These are phyloP conservation scores for Numenius phaeopus DNA, from an alignment of 2,797 vertebrate species.

Conservation along the genomic window DNA sequence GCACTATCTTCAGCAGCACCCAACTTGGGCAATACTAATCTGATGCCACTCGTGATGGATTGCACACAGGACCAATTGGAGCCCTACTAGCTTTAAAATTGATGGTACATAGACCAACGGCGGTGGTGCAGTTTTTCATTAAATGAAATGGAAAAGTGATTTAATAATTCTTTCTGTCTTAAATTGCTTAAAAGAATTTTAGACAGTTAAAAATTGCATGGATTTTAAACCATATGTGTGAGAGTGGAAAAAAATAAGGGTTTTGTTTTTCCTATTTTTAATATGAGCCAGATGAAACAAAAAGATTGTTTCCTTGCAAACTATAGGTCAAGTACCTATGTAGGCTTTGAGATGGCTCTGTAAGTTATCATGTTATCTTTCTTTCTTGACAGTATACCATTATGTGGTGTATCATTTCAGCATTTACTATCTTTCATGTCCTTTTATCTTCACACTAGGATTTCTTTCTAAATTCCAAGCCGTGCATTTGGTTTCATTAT, in stretches of 20 bases:
- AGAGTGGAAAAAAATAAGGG: constrained; percentile 83
- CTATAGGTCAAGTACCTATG: constrained; percentile 90
- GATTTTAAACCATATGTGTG: constrained; percentile 91
- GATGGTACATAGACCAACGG: constrained; percentile 86
- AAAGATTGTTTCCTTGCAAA: constrained; percentile 90
- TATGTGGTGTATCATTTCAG: constrained; percentile 91
- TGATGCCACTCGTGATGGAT: constrained; percentile 85
- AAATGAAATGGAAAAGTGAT: constrained; percentile 87
- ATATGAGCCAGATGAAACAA: constrained; percentile 92
- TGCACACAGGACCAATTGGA: constrained; percentile 86
- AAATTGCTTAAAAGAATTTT: constrained; percentile 86
- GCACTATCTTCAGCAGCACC: constrained; percentile 64
- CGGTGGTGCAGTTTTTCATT: constrained; percentile 88
- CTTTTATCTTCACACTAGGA: constrained; percentile 84
- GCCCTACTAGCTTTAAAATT: constrained; percentile 83
- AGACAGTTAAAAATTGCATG: constrained; percentile 85
- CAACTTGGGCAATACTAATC: constrained; percentile 81
- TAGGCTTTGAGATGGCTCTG: constrained; percentile 86
- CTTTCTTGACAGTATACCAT: constrained; percentile 92
- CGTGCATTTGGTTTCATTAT: constrained; percentile 81
- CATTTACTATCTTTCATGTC: constrained; percentile 92
- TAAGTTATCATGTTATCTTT: constrained; percentile 97
- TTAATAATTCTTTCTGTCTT: constrained; percentile 88
- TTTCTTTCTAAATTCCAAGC: constrained; percentile 83
- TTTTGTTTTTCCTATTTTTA: constrained; percentile 88